Conservation (phyloP, 2,888 invertebrate genomes). For the Callyntrura guangdongensis region DNA sequence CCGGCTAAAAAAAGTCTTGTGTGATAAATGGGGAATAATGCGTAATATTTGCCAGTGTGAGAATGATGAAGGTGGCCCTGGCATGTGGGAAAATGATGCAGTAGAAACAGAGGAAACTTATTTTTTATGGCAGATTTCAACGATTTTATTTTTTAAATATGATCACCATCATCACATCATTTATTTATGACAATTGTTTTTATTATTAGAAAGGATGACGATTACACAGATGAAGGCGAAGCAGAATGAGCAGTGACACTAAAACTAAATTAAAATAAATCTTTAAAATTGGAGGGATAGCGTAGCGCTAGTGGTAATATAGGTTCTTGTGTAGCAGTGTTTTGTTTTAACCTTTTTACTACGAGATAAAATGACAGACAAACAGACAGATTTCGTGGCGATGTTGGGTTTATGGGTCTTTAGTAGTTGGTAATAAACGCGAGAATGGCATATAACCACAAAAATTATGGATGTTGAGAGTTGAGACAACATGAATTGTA, state of each 20-base stretch:
- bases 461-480: too few species aligned
- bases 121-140: not conserved
- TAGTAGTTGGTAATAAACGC: too few species aligned
- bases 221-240: not conserved
- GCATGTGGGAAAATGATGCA: not conserved
- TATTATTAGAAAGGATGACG: not conserved
- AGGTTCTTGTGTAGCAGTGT: too few species aligned
- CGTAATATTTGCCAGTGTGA: slow-evolving; percentile 25
- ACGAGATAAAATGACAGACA: too few species aligned
- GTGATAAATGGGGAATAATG: slow-evolving; percentile 48
- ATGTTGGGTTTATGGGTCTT: too few species aligned
- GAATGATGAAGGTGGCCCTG: slow-evolving; percentile 15
- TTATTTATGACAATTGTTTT: slow-evolving; percentile 59
- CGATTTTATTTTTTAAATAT: slow-evolving; percentile 1
- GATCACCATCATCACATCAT: slow-evolving; percentile 58
- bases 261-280: not conserved
- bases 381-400: too few species aligned
- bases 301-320: not conserved
- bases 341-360: too few species aligned
- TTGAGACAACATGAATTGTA: too few species aligned
- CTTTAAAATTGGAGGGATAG: not conserved
- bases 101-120: not conserved
- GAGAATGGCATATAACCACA: too few species aligned
- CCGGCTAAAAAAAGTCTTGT: not conserved
- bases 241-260: not conserved